Evolutionary conservation across 1,140 invertebrate species (phyloP).

Genomic region (Psilanteris sp.): DNA sequence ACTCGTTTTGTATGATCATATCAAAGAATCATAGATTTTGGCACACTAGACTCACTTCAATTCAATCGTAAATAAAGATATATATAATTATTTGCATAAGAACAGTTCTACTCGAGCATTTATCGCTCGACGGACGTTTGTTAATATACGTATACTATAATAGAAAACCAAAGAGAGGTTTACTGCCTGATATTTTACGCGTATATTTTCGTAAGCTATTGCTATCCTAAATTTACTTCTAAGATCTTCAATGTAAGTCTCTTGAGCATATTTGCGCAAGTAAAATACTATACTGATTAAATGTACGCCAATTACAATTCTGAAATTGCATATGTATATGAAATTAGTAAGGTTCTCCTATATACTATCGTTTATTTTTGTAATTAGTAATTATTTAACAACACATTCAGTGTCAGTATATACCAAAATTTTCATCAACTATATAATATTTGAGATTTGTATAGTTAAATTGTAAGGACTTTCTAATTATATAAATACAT

Average conservation of each 20-base stretch:
- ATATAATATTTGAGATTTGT: too few relatives aligned
- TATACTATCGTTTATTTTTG: too few relatives aligned
- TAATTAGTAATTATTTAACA: too few relatives aligned
- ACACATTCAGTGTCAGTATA: too few relatives aligned
- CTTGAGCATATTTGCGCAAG: constrained; percentile 4
- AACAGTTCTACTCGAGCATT: constrained; percentile 37
- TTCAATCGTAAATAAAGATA: constrained; percentile 40
- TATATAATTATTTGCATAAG: constrained; percentile 50
- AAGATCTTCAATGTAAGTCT: constrained; percentile 31
- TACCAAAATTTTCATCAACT: too few relatives aligned
- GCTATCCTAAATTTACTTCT: constrained; percentile 27
- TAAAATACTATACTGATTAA: constrained; percentile 13
- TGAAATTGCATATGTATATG: too few relatives aligned
- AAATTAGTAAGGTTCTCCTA: too few relatives aligned
- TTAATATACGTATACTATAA: constrained; percentile 41
- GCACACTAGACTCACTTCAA: constrained; percentile 15
- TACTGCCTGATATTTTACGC: constrained; percentile 2
- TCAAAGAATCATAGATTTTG: constrained; percentile 21
- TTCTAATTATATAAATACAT: too few relatives aligned
- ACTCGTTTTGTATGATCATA: constrained; percentile 1
- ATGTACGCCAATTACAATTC: constrained; percentile 18
- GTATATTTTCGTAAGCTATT: constrained; percentile 39
- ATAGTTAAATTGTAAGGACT: too few relatives aligned
- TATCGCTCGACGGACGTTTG: constrained; percentile 45
- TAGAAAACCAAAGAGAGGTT: constrained; percentile 44